A percentile compares a stretch with the other conserved stretches of the same genome.
phyloP scores from a whole-genome alignment of 92 coral and sea anemone genomes.

The Phenganax stokvisi region DNA sequence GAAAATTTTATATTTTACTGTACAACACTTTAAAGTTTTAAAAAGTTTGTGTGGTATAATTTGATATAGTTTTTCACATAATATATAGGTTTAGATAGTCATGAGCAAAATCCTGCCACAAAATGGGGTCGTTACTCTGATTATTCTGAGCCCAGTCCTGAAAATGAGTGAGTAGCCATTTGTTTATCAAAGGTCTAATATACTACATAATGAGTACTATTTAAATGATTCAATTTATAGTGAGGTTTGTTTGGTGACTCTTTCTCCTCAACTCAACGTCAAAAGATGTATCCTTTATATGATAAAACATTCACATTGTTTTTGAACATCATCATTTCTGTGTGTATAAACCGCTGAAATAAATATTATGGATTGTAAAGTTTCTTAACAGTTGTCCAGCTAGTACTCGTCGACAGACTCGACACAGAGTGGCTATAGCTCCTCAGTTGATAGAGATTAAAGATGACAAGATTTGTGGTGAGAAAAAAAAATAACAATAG shows the following conservation, averaged over 20 bases:
- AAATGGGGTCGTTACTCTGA: constrained; percentile 33
- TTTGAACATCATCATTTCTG: too few relatives aligned
- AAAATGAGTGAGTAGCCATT: constrained; percentile 21
- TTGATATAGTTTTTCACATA: not conserved
- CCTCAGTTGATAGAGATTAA: not conserved
- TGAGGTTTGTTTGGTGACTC: not conserved
- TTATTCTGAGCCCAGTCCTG: constrained; percentile 5
- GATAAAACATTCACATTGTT: not conserved
- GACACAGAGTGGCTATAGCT: not conserved
- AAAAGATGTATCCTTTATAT: constrained; percentile 13
- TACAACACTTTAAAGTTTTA: not conserved
- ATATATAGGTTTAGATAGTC: not conserved
- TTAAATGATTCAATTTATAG: not conserved
- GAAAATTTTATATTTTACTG: not conserved
- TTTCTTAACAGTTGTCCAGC: too few relatives aligned
- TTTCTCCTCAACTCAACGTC: not conserved
- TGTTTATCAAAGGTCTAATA: too few relatives aligned
- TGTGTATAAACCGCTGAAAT: too few relatives aligned
- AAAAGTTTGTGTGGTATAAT: not conserved
- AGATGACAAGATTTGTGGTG: not conserved
- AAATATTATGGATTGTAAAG: too few relatives aligned
- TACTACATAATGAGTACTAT: not conserved
- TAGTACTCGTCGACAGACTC: not conserved
- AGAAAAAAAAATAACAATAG: too few relatives aligned
- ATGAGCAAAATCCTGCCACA: constrained; percentile 1